Evolutionary conservation across 1,140 invertebrate genomes (phyloP), one percentile per base, ranked within the genome.

Genomic region (Agraylea sexmaculata): DNA sequence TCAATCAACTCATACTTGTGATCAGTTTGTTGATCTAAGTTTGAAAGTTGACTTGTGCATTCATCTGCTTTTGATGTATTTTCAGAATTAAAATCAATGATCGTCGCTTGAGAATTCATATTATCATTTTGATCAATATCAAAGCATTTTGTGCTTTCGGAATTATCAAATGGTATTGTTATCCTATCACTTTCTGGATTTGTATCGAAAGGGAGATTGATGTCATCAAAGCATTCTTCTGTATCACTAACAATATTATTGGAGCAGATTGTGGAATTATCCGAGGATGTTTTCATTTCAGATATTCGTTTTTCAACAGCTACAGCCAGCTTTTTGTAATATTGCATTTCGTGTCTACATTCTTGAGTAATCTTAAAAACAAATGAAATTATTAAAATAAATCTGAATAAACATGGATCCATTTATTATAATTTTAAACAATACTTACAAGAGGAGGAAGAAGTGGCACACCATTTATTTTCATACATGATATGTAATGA

Each of bases 381-480:
- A 37, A 19, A 21, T 32, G 22, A 40, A 15, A 31, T 15, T 13
- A 16, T 10, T 40, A 11, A 37, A 18, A 36, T 36, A 23, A 42
- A 32, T 32, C 8, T 6, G 8, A 6, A 12, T 35, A 17, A 17
- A 41, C 34, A 33, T 40, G 32, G 34, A 37, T 42, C 39, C 31
- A 43, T 31, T 17, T 6, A 43, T 20, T 37, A 41, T 43, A 38
- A 45, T 50, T 40, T 30, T 23, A 27, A 37, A 40, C 49, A 36
- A 35, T 46, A 63, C 65, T 67, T 65, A 77, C 75, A 53, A 77
- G 50, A 22, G 75, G 75, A 32, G 74, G 73, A 37, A 78, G 58
- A 49, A 78, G 67, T 23, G 73, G 71, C 32, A 68, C 60, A 30
- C 73, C 74, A 55, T 74, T 71, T 44, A 77, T 58, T 62, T 72